A percentile compares a stretch with the other conserved stretches of the same genome.
These are phyloP conservation scores for Parotocinclus haroldoi DNA, from an alignment of 2,797 vertebrate species.

Conservation along the genomic window DNA sequence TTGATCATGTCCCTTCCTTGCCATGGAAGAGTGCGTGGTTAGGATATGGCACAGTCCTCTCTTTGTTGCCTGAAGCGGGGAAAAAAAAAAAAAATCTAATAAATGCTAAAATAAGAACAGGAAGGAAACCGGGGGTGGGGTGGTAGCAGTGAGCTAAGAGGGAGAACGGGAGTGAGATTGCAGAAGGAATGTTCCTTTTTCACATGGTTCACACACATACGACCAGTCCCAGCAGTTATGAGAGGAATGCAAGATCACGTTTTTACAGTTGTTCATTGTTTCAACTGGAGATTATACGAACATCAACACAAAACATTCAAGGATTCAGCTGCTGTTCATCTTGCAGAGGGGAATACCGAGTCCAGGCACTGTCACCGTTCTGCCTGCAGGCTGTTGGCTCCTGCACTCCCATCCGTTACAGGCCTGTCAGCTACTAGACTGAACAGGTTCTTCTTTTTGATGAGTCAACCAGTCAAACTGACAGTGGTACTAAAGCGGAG, in stretches of 20 bases:
- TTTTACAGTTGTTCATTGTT: conserved; percentile 32
- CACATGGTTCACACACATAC: conserved; percentile 58
- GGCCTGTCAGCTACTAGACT: conserved; percentile 41
- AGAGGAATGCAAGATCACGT: conserved; percentile 59
- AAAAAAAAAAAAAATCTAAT: conserved; percentile 81
- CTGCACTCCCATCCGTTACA: conserved; percentile 25
- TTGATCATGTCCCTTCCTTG: conserved; percentile 47
- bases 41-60: conserved; percentile 85
- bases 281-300: conserved; percentile 28
- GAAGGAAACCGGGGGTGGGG: conserved; percentile 96
- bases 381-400: conserved; percentile 20
- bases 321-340: conserved; percentile 12
- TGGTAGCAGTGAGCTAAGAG: conserved; percentile 62
- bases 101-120: conserved; percentile 96
- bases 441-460: conserved; percentile 48
- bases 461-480: conserved; percentile 49
- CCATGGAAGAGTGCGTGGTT: conserved; percentile 63
- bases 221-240: conserved; percentile 46
- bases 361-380: conserved; percentile 1
- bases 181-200: conserved; percentile 85
- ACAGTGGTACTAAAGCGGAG: conserved; percentile 27
- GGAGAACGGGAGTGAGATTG: conserved; percentile 76
- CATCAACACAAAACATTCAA: conserved; percentile 40
- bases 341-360: neutral
- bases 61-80: conserved; percentile 94